phyloP scores from a whole-genome alignment of 2,888 invertebrate genomes.

The Melanotus villosus region DNA sequence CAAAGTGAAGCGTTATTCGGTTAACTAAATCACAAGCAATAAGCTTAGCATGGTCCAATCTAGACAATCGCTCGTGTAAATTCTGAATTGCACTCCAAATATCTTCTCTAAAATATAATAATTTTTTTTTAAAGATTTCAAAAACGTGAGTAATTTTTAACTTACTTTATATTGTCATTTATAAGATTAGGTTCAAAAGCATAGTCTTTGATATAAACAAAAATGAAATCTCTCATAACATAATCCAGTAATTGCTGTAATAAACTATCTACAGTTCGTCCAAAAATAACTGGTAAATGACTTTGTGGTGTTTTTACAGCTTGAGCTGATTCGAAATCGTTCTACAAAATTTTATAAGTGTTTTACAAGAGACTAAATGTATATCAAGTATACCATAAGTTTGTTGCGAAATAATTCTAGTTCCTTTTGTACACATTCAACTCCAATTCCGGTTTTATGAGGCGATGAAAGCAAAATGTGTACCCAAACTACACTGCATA shows the following conservation, averaged over 20 bases:
- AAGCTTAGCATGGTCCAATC: slow-evolving; percentile 86
- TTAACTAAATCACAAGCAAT: slow-evolving; percentile 87
- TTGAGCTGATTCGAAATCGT: slow-evolving; percentile 59
- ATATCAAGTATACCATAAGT: slow-evolving; percentile 71
- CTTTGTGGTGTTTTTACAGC: slow-evolving; percentile 54
- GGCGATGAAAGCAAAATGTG: slow-evolving; percentile 77
- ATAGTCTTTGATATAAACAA: slow-evolving; percentile 79
- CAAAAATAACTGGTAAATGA: slow-evolving; percentile 84
- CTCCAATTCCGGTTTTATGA: slow-evolving; percentile 74
- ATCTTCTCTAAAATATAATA: slow-evolving; percentile 77
- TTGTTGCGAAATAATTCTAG: slow-evolving; percentile 74
- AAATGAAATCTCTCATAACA: slow-evolving; percentile 83
- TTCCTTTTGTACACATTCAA: slow-evolving; percentile 75
- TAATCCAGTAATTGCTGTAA: slow-evolving; percentile 87
- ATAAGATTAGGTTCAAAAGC: slow-evolving; percentile 70
- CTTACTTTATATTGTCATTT: slow-evolving; percentile 70
- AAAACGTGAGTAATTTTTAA: slow-evolving; percentile 9
- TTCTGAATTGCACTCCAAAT: slow-evolving; percentile 86
- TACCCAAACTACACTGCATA: slow-evolving; percentile 72
- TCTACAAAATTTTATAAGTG: slow-evolving; percentile 47
- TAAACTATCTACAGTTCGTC: slow-evolving; percentile 86
- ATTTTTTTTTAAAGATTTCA: slow-evolving; percentile 2
- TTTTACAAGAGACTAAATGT: not conserved
- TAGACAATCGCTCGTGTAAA: slow-evolving; percentile 80
- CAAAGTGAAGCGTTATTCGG: slow-evolving; percentile 87